Evolutionary conservation across 2,888 invertebrate genomes (phyloP).

Genomic region (Marronus borbonicus): DNA sequence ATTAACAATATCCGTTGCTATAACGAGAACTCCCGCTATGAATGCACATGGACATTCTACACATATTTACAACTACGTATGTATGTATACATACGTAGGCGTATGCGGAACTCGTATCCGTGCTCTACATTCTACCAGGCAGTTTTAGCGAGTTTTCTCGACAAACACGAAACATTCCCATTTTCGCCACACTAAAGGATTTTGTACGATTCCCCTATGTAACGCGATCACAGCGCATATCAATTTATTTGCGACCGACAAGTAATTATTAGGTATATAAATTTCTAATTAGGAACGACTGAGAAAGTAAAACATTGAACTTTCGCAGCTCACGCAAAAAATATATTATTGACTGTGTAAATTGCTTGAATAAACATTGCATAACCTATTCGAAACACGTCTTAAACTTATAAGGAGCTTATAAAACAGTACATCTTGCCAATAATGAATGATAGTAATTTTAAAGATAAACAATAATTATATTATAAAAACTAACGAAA

Average conservation of each 20-base stretch:
- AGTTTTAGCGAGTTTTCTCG: constrained; percentile 29
- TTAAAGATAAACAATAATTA: neutral
- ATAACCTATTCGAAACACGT: neutral
- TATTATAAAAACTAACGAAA: neutral
- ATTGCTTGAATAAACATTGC: constrained; percentile 22
- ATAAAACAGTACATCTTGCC: neutral
- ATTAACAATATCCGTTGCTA: constrained; percentile 6
- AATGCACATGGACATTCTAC: neutral
- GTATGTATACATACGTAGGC: constrained; percentile 7
- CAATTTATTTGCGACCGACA: constrained; percentile 6
- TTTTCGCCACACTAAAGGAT: constrained; percentile 13
- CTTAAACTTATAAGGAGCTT: neutral
- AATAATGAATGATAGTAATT: neutral
- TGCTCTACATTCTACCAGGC: constrained; percentile 12
- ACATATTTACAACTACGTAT: constrained; percentile 7
- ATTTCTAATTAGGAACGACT: constrained; percentile 37
- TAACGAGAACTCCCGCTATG: neutral
- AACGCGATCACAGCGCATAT: neutral
- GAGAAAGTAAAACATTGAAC: constrained; percentile 42
- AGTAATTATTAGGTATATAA: constrained; percentile 12
- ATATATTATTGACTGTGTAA: constrained; percentile 14
- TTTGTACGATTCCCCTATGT: constrained; percentile 5
- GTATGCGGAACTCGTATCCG: constrained; percentile 26
- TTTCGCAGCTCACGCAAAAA: constrained; percentile 10
- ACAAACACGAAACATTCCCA: constrained; percentile 19